Evolutionary conservation across 92 coral and sea anemone species (phyloP), one percentile per base, ranked within the genome.

Genomic region (Ricordea florida): DNA sequence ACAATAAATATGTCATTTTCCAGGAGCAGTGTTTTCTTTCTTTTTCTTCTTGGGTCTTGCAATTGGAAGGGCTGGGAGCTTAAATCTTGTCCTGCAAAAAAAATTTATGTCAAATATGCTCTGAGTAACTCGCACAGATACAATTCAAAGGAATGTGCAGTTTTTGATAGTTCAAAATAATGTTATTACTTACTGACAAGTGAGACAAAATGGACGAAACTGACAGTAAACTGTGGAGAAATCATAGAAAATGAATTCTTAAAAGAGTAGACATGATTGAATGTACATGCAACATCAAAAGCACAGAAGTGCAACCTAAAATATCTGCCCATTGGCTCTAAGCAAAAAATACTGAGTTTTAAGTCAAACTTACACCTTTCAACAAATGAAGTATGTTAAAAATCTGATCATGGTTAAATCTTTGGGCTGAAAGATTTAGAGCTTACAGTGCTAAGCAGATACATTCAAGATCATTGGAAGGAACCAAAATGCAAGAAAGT

Each of bases 131-230:
- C 33, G 9, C 8, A n/a, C 6, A 24, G 24, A 24, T 18, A 16
- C 1, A 14, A 14, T 41, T 23, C 9, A 43, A 31, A 29, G 8
- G 9, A 8, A 10, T 7, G 6, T 21, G 30, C 25, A 14, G 10
- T 62, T n/a, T 8, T 23, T 23, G 9, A 64, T 10, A n/a, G 15
- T 66, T 11, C 36, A 26, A 52, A n/a, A n/a, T n/a, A n/a, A n/a
- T n/a, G n/a, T n/a, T n/a, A n/a, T n/a, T n/a, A 94, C 98, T 86
- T 87, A 94, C 98, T 94, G 98, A 57, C 98, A 94, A 10, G 98
- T 94, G 10, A 76, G 81, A 61, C 98, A 94, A 41, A 89, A 51
- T 6, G 98, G 98, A 30, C 86, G 57, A 50, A 91, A 80, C 47
- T 91, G 96, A 56, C 98, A 94, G 75, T 91, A 94, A 82, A 94